Percentiles rank a stretch among this genome's conserved stretches.
Evolutionary conservation across 1,140 invertebrate species (phyloP).

Genomic region (Sitodiplosis mosellana): DNA sequence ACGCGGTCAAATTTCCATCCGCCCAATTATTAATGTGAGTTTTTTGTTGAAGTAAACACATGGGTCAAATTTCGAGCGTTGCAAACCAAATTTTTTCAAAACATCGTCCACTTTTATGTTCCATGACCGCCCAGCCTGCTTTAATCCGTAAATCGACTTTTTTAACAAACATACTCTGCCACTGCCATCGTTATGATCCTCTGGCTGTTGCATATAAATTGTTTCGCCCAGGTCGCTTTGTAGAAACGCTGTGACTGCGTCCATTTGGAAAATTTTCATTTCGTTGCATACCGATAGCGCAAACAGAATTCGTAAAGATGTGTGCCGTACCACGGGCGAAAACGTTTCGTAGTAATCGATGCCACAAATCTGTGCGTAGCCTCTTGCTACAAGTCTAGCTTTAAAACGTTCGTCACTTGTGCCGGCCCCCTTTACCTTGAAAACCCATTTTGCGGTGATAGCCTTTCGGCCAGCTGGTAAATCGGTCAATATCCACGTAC

Average conservation of each 20-base stretch:
- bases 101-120: slow-evolving; percentile 10
- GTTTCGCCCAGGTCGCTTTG: slow-evolving; percentile 7
- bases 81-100: slow-evolving; percentile 5
- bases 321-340: slow-evolving; percentile 11
- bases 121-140: slow-evolving; percentile 8
- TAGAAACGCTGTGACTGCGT: slow-evolving; percentile 17
- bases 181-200: slow-evolving; percentile 4
- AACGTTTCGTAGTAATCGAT: slow-evolving; percentile 8
- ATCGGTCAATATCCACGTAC: slow-evolving; percentile 8
- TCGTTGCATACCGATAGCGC: slow-evolving; percentile 17
- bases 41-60: slow-evolving; percentile 12
- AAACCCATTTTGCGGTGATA: background rate
- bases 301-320: slow-evolving; percentile 12
- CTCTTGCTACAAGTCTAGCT: slow-evolving; percentile 10
- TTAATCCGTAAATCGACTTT: background rate
- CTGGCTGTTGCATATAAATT: slow-evolving; percentile 15
- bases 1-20: too few species aligned
- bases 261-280: slow-evolving; percentile 15
- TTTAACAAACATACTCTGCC: slow-evolving; percentile 2
- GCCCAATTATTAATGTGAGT: slow-evolving; percentile 7
- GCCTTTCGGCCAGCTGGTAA: background rate
- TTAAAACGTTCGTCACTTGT: too few species aligned
- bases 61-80: slow-evolving; percentile 6
- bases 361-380: slow-evolving; percentile 7
- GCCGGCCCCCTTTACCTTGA: too few species aligned